Evolutionary conservation across 2,888 invertebrate species (phyloP), one percentile per base, ranked within the genome.

Genomic region (Pammene fasciana): DNA sequence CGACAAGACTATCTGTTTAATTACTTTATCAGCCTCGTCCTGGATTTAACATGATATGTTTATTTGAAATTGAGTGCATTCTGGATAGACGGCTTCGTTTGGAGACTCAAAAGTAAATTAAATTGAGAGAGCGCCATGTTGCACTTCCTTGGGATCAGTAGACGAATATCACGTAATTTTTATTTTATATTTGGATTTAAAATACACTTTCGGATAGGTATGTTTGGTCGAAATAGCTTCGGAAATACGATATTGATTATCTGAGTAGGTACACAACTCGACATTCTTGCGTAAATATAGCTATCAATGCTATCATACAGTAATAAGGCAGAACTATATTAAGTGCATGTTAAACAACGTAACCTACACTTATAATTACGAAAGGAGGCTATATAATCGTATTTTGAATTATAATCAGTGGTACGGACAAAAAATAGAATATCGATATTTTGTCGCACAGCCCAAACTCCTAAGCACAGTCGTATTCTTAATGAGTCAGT

Each of bases 401-500:
- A 4, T 26, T 26, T 26, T 26, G 26, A 26, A 26, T 26, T 26
- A 3, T 26, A 26, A 26, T 26, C 4, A 26, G 26, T 26, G 26
- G 26, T 1, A 4, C 26, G 4, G 26, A 26, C 43, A 9, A 11
- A 43, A 10, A 16, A 16, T 16, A 45, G 9, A 9, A 72, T 68
- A 76, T 79, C 78, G 77, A 81, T 74, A 56, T 38, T 48, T 18
- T 14, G 38, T 18, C 43, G 48, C 56, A 55, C 82, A 78, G 61
- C 82, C 79, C 83, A 82, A 74, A 38, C 41, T 36, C 34, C 10
- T 60, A 48, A 45, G n/a, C 54, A 56, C 52, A 14, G 67, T 62
- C 45, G 54, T 71, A 16, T 72, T 62, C 48, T 52, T 72, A 76
- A 77, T 82, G 82, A 83, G 77, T 84, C 82, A 83, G 77, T 74